Conservation (phyloP, 2,113 vertebrate species). For the Tricholaema leucomelas region DNA sequence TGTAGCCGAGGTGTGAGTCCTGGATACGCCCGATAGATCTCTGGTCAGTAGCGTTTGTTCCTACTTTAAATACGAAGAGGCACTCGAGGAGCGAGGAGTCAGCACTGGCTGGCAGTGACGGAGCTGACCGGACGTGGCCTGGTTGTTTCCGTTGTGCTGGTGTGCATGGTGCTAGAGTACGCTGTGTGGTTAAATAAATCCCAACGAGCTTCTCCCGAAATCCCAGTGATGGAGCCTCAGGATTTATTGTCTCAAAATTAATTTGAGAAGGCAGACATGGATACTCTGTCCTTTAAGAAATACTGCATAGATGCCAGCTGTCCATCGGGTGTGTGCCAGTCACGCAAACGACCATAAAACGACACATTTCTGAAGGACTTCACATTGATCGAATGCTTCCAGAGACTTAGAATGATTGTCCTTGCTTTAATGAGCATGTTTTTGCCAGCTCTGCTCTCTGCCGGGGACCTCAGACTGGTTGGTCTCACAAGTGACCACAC, state of each 20-base stretch:
- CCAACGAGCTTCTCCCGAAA: rapidly evolving
- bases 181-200: rapidly evolving
- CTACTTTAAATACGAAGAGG: not conserved
- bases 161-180: rapidly evolving
- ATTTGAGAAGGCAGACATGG: not conserved
- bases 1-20: not conserved
- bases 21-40: no score
- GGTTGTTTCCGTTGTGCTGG: rapidly evolving
- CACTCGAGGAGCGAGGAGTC: rapidly evolving
- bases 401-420: not conserved
- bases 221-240: no score
- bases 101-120: rapidly evolving
- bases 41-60: not conserved
- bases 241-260: no score
- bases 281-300: no score
- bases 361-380: not conserved
- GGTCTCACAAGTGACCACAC: no score
- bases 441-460: not conserved
- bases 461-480: no score
- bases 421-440: not conserved
- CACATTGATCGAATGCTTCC: rapidly evolving
- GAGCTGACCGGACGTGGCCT: rapidly evolving
- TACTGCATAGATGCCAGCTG: rapidly evolving
- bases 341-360: not conserved
- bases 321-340: rapidly evolving